Evolutionary conservation across 2,888 invertebrate genomes (phyloP), one percentile per base, ranked within the genome.

Genomic region (Ormia ochracea): DNA sequence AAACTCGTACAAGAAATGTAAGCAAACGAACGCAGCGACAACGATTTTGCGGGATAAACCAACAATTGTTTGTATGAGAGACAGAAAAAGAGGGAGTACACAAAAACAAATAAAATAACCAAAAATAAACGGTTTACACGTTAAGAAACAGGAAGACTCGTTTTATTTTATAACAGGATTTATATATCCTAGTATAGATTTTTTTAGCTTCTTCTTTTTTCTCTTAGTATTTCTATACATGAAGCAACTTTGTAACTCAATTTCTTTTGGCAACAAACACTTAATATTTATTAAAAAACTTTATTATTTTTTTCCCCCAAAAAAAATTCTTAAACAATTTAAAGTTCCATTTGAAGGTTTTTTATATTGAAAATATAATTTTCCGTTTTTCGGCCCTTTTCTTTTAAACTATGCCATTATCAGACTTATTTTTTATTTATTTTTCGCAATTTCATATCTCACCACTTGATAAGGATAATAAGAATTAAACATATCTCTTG

Each of bases 131-230:
- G 79, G 75, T 76, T 78, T 76, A 72, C 79, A 76, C 72, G 54
- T 76, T 74, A 72, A 68, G 54, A 61, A 45, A 76, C 80, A 80
- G 80, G 80, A 80, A 80, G 80, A 80, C 80, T 80, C 75, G 75
- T 80, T 80, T 79, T 80, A 72, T 75, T 68, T 80, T 76, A 80
- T 76, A 80, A 76, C 80, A 80, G 80, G 80, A 80, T 80, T 80
- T 76, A 72, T 68, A 76, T 72, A 76, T 76, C 80, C 75, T 80
- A 76, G 80, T 80, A 76, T 80, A 80, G 80, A 80, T 75, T 80
- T 80, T n/a, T 77, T 79, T 70, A 65, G 65, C 61, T 78, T 68
- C 63, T 78, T 72, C 78, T 78, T 68, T 50, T 65, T 76, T 26
- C 65, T 50, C 19, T 19, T 50, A 52, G 58, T 66, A 72, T 66